Percentiles rank a stretch among this genome's conserved stretches.
Evolutionary conservation across 2,888 invertebrate genomes (phyloP).

Genomic region (Perithous albicinctus): DNA sequence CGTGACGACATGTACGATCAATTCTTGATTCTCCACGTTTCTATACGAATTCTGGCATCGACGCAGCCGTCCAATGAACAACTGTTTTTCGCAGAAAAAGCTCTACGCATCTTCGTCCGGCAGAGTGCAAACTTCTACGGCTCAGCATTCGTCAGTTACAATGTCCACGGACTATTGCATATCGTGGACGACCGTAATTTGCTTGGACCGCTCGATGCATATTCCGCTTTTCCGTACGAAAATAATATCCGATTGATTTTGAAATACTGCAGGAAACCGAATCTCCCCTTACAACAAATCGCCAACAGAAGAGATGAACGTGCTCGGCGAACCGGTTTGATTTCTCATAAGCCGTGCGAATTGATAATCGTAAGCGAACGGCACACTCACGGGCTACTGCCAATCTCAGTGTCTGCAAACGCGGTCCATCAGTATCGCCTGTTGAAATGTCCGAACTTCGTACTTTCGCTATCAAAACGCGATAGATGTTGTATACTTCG

Average conservation of each 20-base stretch:
- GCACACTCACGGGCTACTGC: background rate
- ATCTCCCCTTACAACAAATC: conserved; percentile 43
- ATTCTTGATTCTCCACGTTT: conserved; percentile 40
- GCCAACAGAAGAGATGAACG: conserved; percentile 24
- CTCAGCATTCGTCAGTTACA: conserved; percentile 28
- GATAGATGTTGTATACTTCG: conserved; percentile 9
- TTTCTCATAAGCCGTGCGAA: background rate
- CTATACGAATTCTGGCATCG: conserved; percentile 23
- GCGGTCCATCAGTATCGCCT: background rate
- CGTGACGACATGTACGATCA: conserved; percentile 43
- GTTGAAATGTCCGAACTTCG: background rate
- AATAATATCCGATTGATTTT: conserved; percentile 48
- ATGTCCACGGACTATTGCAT: too few species aligned
- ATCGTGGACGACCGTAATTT: conserved; percentile 35
- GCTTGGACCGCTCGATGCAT: conserved; percentile 15
- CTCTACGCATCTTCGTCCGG: conserved; percentile 25
- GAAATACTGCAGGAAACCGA: conserved; percentile 39
- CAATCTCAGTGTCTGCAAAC: background rate
- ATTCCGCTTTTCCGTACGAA: conserved; percentile 55
- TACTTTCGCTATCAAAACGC: background rate
- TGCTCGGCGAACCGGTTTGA: background rate
- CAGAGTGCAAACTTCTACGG: conserved; percentile 36
- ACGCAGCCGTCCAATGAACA: background rate
- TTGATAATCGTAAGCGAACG: background rate
- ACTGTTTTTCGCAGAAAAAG: conserved; percentile 24